Base-by-base conservation (phyloP, 2,888 invertebrate species). In the Pyrrhosoma nymphula region DNA sequence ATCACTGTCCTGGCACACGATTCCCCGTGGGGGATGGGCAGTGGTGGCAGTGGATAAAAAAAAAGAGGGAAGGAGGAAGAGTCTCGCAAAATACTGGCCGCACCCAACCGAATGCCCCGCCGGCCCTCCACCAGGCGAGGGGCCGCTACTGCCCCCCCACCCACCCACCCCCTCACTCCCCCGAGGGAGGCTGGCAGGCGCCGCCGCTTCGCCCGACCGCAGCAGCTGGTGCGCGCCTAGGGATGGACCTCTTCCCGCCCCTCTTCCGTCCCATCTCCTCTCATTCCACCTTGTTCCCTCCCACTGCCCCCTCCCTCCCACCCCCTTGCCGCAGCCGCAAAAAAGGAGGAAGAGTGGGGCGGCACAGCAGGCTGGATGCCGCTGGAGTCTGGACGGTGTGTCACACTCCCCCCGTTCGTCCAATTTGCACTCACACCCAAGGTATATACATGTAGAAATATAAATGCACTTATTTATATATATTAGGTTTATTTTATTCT, bases 191-290 rank as follows among this genome's bases (percentile, higher is more conserved):
- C 60, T 60, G 60, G 60, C 60, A 60, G 56, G 30, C 60, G 60
- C 30, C n/a, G 60, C n/a, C 56, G 90, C 30, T 8, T 20, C 30
- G 63, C 91, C 39, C 30, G 75, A 93, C 93, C 93, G 75, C 93
- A 93, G 93, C 93, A 93, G 93, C 39, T 93, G 93, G 69, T 93
- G 93, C 91, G 60, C 69, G 56, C 90, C 91, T 20, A 30, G 82
- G 35, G 91, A 69, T 69, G 89, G 89, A 89, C 89, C 89, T 56
- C 89, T 18, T 6, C 82, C 35, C 30, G 12, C 55, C 23, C 55
- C 16, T 8, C 47, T 20, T 35, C 88, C 47, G 18, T 23, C 88
- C 90, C 6, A 47, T 47, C 56, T 56, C 60, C 91, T n/a, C 69
- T 26, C 23, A 26, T 69, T 69, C 69, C 69, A 60, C 60, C 69